These are phyloP conservation scores for Lycia hirtaria DNA, from an alignment of 2,888 invertebrate species.

Conservation along the genomic window DNA sequence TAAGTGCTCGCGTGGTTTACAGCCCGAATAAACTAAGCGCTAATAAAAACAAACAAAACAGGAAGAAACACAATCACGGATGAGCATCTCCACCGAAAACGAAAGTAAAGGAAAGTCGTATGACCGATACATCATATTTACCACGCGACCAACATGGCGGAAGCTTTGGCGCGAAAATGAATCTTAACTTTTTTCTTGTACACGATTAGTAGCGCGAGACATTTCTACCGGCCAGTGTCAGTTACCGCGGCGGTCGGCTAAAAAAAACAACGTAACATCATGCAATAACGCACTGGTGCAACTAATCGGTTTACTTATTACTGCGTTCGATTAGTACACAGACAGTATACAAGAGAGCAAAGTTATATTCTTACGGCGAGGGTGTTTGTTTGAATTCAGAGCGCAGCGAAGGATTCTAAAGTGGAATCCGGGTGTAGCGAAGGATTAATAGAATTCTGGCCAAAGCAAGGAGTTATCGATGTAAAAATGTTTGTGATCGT, in stretches of 20 bases:
- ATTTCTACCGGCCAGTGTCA: conserved; percentile 77
- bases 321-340: too few relatives aligned
- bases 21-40: not conserved
- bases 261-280: conserved; percentile 44
- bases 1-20: not conserved
- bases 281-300: conserved; percentile 38
- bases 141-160: conserved; percentile 80
- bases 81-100: conserved; percentile 63
- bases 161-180: conserved; percentile 80
- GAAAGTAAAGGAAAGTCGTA: conserved; percentile 81
- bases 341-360: too few relatives aligned
- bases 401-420: too few relatives aligned
- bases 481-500: too few relatives aligned
- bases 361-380: too few relatives aligned
- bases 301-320: not conserved
- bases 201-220: conserved; percentile 63
- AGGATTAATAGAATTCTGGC: too few relatives aligned
- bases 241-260: conserved; percentile 38
- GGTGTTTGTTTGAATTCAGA: too few relatives aligned
- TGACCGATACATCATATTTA: conserved; percentile 81
- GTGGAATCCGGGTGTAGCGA: too few relatives aligned
- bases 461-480: too few relatives aligned
- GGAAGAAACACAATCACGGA: conserved; percentile 52
- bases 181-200: conserved; percentile 79
- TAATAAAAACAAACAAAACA: conserved; percentile 47